Conservation (phyloP, 2,113 vertebrate species). For the Corythornis cristatus region DNA sequence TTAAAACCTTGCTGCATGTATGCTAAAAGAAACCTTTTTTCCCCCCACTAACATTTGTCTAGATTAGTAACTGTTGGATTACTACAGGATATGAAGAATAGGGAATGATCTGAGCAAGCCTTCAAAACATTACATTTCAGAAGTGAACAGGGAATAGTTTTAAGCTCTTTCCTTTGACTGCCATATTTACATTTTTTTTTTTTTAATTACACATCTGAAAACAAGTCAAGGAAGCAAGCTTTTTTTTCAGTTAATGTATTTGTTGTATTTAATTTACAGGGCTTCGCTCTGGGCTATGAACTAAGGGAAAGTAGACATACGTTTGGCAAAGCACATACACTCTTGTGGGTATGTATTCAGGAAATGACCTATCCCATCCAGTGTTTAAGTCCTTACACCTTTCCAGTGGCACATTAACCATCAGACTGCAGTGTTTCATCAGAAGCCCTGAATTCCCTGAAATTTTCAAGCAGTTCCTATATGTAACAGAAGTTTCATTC, state of each 20-base stretch:
- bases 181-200: neutral
- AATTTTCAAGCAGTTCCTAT: neutral
- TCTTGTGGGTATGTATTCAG: neutral
- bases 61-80: constrained; percentile 78
- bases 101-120: constrained; percentile 51
- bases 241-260: neutral
- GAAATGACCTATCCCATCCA: neutral
- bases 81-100: constrained; percentile 37
- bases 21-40: constrained; percentile 72
- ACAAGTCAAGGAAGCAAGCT: neutral
- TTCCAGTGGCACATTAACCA: neutral
- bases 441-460: neutral
- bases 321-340: neutral
- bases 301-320: neutral
- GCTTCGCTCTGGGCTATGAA: neutral
- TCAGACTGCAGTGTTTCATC: neutral
- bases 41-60: constrained; percentile 43
- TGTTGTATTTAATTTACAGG: neutral
- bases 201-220: neutral
- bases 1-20: constrained; percentile 87
- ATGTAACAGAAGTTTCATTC: neutral
- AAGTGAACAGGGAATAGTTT: constrained; percentile 18
- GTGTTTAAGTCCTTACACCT: neutral
- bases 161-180: neutral
- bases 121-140: constrained; percentile 42